phyloP scores from a whole-genome alignment of 2,888 invertebrate species.

The Acrocyrtus sp. region DNA sequence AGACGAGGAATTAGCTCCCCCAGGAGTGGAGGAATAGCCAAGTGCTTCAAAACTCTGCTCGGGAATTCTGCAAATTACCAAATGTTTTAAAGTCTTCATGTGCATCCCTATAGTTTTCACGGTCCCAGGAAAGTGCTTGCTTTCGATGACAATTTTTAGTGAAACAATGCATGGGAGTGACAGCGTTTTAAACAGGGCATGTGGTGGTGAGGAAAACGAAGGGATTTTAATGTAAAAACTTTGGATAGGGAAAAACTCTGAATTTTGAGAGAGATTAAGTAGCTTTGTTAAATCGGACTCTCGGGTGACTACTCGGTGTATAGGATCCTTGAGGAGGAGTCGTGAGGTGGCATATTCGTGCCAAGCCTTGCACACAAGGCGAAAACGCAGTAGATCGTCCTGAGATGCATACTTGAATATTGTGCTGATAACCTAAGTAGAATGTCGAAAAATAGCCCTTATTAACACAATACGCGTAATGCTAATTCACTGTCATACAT shows the following conservation, averaged over 20 bases:
- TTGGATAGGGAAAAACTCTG: conserved; percentile 19
- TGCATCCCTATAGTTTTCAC: conserved; percentile 13
- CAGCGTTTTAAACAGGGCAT: conserved; percentile 25
- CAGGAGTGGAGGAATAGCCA: neutral
- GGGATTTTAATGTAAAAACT: conserved; percentile 38
- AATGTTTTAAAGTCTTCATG: conserved; percentile 27
- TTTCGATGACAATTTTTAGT: conserved; percentile 23
- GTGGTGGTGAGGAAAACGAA: neutral
- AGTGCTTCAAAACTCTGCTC: conserved; percentile 35
- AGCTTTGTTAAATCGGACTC: conserved; percentile 25
- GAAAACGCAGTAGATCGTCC: conserved; percentile 20
- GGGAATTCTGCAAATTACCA: conserved; percentile 27
- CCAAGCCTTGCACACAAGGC: conserved; percentile 34
- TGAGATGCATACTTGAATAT: conserved; percentile 13
- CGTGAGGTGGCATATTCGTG: conserved; percentile 19
- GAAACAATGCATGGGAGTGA: conserved; percentile 28
- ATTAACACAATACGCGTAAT: no score
- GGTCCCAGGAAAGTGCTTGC: conserved; percentile 23
- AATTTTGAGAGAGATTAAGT: conserved; percentile 1
- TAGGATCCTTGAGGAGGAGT: conserved; percentile 16
- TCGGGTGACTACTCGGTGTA: conserved; percentile 19
- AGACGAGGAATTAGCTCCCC: neutral
- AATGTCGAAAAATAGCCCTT: no score
- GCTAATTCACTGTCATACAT: no score
- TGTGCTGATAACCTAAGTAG: conserved; percentile 10